Conservation (phyloP, 2,888 invertebrate species). For the Lutraria lutraria region DNA sequence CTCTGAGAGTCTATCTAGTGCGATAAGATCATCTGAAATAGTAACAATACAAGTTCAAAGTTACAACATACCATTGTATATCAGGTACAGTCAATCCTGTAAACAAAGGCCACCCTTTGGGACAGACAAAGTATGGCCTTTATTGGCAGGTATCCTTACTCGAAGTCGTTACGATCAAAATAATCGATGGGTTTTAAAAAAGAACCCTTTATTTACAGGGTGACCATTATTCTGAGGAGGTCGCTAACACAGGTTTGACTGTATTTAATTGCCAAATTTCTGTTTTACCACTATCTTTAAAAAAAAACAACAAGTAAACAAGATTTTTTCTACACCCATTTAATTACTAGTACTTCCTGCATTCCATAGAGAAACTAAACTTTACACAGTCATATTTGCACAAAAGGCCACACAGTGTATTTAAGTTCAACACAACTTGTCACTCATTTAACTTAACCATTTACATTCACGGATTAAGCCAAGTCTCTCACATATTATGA, state of each 20-base stretch:
- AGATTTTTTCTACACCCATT: not conserved
- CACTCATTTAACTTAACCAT: not conserved
- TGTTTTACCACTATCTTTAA: too few relatives aligned
- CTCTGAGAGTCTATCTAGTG: not conserved
- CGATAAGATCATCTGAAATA: not conserved
- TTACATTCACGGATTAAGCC: not conserved
- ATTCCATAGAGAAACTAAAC: not conserved
- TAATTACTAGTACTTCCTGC: not conserved
- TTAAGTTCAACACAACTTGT: not conserved
- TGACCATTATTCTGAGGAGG: too few relatives aligned
- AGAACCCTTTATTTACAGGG: too few relatives aligned
- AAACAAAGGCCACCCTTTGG: too few relatives aligned
- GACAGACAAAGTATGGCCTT: too few relatives aligned
- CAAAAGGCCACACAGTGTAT: not conserved
- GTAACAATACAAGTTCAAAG: not conserved
- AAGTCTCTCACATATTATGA: not conserved
- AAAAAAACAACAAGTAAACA: too few relatives aligned
- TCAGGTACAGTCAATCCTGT: not conserved
- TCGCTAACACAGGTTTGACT: too few relatives aligned
- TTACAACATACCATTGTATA: not conserved
- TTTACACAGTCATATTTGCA: not conserved
- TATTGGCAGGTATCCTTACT: too few relatives aligned
- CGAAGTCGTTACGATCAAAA: too few relatives aligned
- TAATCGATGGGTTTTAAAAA: too few relatives aligned
- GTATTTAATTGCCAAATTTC: too few relatives aligned